Base-by-base conservation (phyloP, 2,113 vertebrate genomes). In the Lethenteron reissneri region DNA sequence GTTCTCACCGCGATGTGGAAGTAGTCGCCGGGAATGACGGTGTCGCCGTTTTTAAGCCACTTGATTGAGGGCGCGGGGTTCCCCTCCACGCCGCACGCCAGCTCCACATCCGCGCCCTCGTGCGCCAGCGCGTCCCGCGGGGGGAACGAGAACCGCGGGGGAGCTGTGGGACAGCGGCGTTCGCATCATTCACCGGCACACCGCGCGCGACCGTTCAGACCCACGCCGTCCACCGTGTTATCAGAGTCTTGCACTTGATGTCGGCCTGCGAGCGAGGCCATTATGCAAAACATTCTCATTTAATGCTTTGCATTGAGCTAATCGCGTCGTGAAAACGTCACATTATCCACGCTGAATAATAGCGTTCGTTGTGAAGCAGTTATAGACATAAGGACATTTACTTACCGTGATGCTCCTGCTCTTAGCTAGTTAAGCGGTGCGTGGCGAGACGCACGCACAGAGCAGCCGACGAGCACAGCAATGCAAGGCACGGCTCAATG, bases 1-100 rank as follows among this genome's bases (percentile, higher is more conserved):
- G 3, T 74, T 82, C 90, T 87, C 75, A 97, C 94, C 58, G 92
- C 82, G 8, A 97, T 95, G 79, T 92, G 91, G 81, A 99, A 99
- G 78, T 99, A 99, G 81, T 99, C 94, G 3, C 92, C 97, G 57
- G 94, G 94, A 74, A 99, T 97, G 70, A 99, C 92, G 21, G 92
- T 77, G 2, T 99, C 94, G 60, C 91, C 92, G 3, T 99, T 99
- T 78, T 99, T 99, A 70, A 99, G 83, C 94, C 94, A 99, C 73
- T 89, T 96, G 73, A 99, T 89, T 0, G 89, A 86, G 17, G 92
- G 92, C 2, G 87, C 76, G 0, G 94, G 94, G 2, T 83, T 86
- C 3, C 92, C 94, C 1, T 78, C 83, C 57, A 96, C 89, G 75
- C 94, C 88, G 10, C 94, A 99, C 79, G 95, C 86, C 58, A 99